Evolutionary conservation across 2,888 invertebrate genomes (phyloP), one percentile per base, ranked within the genome.

Genomic region (Oscheius sp.): DNA sequence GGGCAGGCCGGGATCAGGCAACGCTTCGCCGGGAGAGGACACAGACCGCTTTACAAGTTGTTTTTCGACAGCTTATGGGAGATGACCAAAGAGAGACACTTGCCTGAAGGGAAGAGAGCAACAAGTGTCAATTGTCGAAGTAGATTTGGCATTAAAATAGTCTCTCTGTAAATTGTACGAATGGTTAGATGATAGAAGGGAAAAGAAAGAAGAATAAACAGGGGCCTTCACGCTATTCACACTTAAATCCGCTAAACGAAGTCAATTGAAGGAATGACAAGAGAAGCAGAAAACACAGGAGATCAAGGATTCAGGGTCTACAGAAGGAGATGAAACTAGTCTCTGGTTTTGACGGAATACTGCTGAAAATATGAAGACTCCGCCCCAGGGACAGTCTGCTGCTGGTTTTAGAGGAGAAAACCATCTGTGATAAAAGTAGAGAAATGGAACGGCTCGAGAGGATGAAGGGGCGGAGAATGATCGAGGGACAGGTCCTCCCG

Each of bases 1-100:
- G 69, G 69, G 23, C 69, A 64, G 58, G 52, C 52, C 66, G 52
- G 66, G 35, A 49, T 29, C 29, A 63, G 63, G 23, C 45, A 63
- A 7, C 46, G 45, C 35, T 21, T 41, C 43, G 35, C 21, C 41
- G 61, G 9, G 61, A 18, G 43, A 18, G n/a, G 35, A 35, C 35
- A 35, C 35, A 35, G 35, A 25, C 25, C 3, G 63, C 63, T 63
- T 63, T 63, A 63, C 63, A 63, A 41, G 21, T 29, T 25, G n/a
- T 58, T 58, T 35, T 35, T 35, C 12, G 35, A 35, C 35, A 35
- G 35, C 35, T 35, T 35, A 9, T 35, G 35, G 35, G n/a, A n/a
- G n/a, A n/a, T n/a, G n/a, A n/a, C n/a, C n/a, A 45, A 29, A 23
- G 61, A 2, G 61, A 25, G 25, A 27, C 16, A 12, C 21, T 35